These are phyloP conservation scores for Allacma fusca DNA, from an alignment of 2,888 invertebrate genomes.

Conservation along the genomic window DNA sequence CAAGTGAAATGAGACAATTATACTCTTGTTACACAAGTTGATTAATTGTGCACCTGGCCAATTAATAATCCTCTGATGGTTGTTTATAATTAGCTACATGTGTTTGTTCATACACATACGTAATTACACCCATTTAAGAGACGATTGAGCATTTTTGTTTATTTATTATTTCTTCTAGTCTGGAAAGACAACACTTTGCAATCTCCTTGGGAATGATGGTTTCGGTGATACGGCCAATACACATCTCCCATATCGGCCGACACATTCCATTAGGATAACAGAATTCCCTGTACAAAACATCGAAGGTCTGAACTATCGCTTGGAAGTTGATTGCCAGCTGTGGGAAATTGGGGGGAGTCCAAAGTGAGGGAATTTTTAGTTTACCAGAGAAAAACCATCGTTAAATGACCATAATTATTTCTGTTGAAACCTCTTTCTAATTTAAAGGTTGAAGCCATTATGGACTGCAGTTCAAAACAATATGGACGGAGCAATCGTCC, in stretches of 20 bases:
- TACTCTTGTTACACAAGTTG: too few species aligned
- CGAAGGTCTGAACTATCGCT: slow-evolving; percentile 52
- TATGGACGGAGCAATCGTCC: slow-evolving; percentile 58
- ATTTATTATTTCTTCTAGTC: slow-evolving; percentile 43
- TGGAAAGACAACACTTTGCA: slow-evolving; percentile 57
- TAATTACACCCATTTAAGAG: too few species aligned
- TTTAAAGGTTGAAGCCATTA: slow-evolving; percentile 52
- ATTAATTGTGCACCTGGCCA: too few species aligned
- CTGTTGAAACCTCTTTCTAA: too few species aligned
- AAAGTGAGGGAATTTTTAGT: slow-evolving; percentile 39
- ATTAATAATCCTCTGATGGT: too few species aligned
- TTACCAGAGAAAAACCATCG: too few species aligned
- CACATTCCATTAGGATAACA: slow-evolving; percentile 58
- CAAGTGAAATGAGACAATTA: too few species aligned
- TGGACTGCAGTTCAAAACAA: slow-evolving; percentile 58
- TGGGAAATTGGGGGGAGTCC: slow-evolving; percentile 61
- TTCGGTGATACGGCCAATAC: slow-evolving; percentile 45
- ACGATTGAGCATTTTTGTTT: too few species aligned
- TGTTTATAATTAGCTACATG: too few species aligned
- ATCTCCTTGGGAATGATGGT: slow-evolving; percentile 57
- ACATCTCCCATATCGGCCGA: slow-evolving; percentile 57
- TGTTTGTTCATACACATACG: too few species aligned
- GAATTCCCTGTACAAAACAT: slow-evolving; percentile 54
- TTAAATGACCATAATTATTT: too few species aligned
- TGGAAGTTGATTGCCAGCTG: slow-evolving; percentile 57